Evolutionary conservation across 2,797 vertebrate species (phyloP).

Genomic region (Setipinna tenuifilis): DNA sequence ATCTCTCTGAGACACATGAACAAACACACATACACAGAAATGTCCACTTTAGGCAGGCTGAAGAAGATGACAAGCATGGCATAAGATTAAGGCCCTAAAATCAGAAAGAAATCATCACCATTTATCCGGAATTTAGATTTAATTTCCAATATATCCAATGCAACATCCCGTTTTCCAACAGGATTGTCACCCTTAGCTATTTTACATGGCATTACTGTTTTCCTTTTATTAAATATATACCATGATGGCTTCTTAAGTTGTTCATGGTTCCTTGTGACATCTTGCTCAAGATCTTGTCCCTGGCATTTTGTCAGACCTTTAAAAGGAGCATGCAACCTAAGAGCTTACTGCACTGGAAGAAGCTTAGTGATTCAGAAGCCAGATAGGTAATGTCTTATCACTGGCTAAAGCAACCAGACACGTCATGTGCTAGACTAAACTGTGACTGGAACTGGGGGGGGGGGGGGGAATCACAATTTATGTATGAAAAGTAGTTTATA

Average conservation of each 20-base stretch:
- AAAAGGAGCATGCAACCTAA: conserved; percentile 14
- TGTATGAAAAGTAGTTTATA: neutral
- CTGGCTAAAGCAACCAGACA: neutral
- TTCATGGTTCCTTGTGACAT: neutral
- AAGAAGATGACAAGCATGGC: neutral
- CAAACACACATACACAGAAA: conserved; percentile 9
- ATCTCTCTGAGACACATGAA: neutral
- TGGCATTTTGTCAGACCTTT: conserved; percentile 8
- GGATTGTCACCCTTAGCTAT: neutral
- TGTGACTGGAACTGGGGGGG: no score
- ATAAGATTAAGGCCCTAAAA: conserved; percentile 1
- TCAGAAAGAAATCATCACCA: neutral
- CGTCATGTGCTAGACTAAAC: no score
- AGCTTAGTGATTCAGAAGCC: conserved; percentile 53
- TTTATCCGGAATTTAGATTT: neutral
- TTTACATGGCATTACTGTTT: neutral
- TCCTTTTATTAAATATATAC: neutral
- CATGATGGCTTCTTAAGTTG: neutral
- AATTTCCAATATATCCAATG: neutral
- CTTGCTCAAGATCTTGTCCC: conserved; percentile 13
- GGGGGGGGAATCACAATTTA: neutral
- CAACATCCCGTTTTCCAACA: neutral
- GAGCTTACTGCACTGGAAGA: conserved; percentile 50
- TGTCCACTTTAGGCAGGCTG: neutral
- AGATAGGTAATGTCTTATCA: neutral